Base-by-base conservation (phyloP, 2,113 vertebrate genomes). In the Sterrhoptilus dennistouni region DNA sequence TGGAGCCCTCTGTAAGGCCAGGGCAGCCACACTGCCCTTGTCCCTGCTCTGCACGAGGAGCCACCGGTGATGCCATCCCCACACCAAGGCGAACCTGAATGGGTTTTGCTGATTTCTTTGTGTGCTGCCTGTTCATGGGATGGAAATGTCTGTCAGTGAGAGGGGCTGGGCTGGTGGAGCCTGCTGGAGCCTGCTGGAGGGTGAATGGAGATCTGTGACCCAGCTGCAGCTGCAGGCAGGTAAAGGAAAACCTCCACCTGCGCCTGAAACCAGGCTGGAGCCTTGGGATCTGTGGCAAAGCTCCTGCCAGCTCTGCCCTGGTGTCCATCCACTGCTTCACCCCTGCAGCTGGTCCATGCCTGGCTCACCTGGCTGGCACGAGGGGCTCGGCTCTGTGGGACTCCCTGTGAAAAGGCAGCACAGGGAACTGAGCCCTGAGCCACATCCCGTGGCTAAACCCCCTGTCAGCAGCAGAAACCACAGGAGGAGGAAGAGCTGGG, bases 71-170 rank as follows among this genome's bases (percentile, higher is more conserved):
- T 2, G 4, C 76, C 45, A 2, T 1, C 66, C 42, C 50, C 2
- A 0, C 4, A 0, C 9, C 8, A 4, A 2, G 56, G 5, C 0
- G 14, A 18, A 1, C 24, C 8, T 0, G 18, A 13, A 42, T 0
- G 4, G 4, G 52, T 11, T 56, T 42, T 19, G 33, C 35, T 4
- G 5, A 49, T 20, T 28, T 13, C 28, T 19, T 1, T 9, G 27
- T 3, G 5, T 6, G 33, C 1, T 31, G 21, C 57, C 2, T 0
- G 0, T 2, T 22, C 22, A 1, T 0, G 23, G 45, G 3, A 0
- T 9, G 14, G 52, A 4, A 6, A 45, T 24, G n/a, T 25, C 42
- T 6, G 0, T 5, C 13, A 7, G 42, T 1, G 22, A 80, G 69
- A 70, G 23, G 63, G 20, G 13, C 45, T 4, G 12, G 56, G 38